Conservation (phyloP, 2,113 vertebrate species). For the Barnardius zonarius region DNA sequence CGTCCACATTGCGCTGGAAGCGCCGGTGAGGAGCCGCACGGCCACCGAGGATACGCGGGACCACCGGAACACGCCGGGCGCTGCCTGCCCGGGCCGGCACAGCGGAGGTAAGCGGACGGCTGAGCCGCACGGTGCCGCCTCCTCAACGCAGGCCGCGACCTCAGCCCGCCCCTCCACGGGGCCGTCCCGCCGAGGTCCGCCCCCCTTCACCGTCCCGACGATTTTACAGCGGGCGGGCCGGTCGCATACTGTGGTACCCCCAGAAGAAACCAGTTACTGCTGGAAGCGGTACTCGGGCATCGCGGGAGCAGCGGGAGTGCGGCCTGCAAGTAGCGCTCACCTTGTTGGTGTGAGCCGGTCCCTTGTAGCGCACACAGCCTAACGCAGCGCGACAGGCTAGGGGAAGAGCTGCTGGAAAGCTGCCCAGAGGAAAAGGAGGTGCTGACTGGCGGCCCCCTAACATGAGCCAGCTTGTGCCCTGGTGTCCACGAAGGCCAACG, state of each 20-base stretch:
- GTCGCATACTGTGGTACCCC: accelerated
- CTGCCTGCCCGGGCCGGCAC: background rate
- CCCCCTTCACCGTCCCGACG: too few species aligned
- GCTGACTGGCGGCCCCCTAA: background rate
- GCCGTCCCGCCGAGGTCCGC: background rate
- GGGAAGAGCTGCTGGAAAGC: background rate
- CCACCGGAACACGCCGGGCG: background rate
- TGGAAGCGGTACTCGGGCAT: too few species aligned
- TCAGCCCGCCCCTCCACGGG: background rate
- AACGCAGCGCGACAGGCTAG: background rate
- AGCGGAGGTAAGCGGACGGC: background rate
- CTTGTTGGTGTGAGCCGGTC: accelerated
- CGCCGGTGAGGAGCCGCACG: background rate
- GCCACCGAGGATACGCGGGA: background rate
- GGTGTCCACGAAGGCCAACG: background rate
- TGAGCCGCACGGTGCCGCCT: background rate
- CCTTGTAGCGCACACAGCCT: background rate
- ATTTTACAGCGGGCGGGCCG: accelerated
- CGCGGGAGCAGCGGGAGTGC: accelerated
- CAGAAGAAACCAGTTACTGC: accelerated
- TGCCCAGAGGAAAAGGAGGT: background rate
- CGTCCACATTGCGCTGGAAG: background rate
- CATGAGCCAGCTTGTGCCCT: background rate
- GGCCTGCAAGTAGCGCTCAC: accelerated
- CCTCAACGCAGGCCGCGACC: too few species aligned